These are phyloP conservation scores for Danio kyathit DNA, from an alignment of 2,797 vertebrate species.

Conservation along the genomic window DNA sequence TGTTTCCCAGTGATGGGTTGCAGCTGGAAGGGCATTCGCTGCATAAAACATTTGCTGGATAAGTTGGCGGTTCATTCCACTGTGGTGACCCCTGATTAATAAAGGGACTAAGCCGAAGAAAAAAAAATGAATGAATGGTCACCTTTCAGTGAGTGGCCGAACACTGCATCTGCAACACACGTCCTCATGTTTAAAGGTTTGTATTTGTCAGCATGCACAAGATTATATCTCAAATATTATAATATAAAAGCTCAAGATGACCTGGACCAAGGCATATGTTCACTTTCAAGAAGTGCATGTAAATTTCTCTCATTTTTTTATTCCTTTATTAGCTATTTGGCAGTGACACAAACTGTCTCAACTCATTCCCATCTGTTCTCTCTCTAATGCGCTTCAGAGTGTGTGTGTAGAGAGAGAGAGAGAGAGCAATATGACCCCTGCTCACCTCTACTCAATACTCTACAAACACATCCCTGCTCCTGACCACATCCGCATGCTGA, in stretches of 20 bases:
- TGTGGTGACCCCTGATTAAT: too few relatives aligned
- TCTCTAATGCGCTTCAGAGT: constrained; percentile 18
- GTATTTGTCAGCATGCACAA: not conserved
- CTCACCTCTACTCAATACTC: constrained; percentile 19
- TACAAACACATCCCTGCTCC: constrained; percentile 34
- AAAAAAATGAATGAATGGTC: too few relatives aligned
- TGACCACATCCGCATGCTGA: constrained; percentile 30
- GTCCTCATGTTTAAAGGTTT: not conserved
- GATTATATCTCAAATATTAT: not conserved
- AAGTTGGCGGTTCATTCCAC: too few relatives aligned
- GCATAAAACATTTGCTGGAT: too few relatives aligned
- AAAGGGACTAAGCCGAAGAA: too few relatives aligned
- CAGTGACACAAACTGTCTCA: constrained; percentile 8
- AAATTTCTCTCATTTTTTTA: not conserved
- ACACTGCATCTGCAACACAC: not conserved
- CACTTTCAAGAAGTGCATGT: not conserved
- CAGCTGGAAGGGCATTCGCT: too few relatives aligned
- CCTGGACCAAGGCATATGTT: constrained; percentile 8
- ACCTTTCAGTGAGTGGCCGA: too few relatives aligned
- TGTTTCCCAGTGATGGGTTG: too few relatives aligned
- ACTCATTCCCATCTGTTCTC: constrained; percentile 34
- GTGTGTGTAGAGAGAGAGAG: not conserved
- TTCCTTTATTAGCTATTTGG: constrained; percentile 25
- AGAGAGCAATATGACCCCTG: constrained; percentile 20
- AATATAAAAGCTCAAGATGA: constrained; percentile 8